Evolutionary conservation across 1,140 invertebrate genomes (phyloP), one percentile per base, ranked within the genome.

Genomic region (Rhyacophila brunnea): DNA sequence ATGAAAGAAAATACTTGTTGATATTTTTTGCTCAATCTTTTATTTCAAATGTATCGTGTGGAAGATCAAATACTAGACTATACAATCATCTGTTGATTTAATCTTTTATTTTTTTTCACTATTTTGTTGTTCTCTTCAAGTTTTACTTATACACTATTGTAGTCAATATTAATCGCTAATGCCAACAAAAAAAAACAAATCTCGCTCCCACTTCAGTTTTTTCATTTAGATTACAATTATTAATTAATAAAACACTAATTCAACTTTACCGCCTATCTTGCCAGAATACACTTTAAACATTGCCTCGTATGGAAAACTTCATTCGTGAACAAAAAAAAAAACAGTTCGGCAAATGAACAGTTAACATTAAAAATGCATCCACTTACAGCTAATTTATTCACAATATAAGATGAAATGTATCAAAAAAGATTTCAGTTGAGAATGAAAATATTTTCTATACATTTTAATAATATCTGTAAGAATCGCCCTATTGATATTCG

Each of bases 41-140:
- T 58, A 59, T 59, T 59, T 59, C 50, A 59, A 59, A 59, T 59
- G 47, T 58, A 58, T 28, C 23, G 23, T 58, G 57, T 59, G 57
- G 57, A 59, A 59, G 57, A 59, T 59, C 57, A 59, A 59, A 59
- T 59, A 45, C 57, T 59, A 59, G 57, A 59, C 57, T 59, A 59
- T 15, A 40, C 50, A 59, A 59, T 59, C 57, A 52, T 59, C 57
- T 14, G 23, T 59, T 52, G 23, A 35, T 50, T 43, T 58, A 45
- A 42, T 45, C 36, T 46, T 51, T 38, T 40, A 36, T 15, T 40
- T 34, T 40, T 34, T 51, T 59, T 59, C 49, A 43, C 57, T 59
- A 59, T 59, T 40, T 59, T 49, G 43, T 48, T 59, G 45, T 55
- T 40, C 36, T 23, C 57, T 59, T 59, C 40, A 43, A 17, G 45